Percentiles rank a stretch among this genome's conserved stretches.
phyloP scores from a whole-genome alignment of 2,888 invertebrate genomes.

The Athetis lepigone region DNA sequence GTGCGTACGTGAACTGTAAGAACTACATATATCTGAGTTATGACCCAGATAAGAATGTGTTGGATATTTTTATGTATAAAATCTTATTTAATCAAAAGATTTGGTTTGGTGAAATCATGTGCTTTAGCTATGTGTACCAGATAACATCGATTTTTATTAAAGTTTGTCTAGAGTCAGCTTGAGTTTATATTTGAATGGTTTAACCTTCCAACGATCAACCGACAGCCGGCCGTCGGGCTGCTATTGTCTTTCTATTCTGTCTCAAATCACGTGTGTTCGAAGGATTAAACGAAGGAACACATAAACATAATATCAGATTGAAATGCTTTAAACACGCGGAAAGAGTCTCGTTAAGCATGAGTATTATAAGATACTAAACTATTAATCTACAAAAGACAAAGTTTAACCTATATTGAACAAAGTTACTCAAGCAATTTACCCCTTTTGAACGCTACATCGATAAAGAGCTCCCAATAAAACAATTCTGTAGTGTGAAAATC shows the following conservation, averaged over 20 bases:
- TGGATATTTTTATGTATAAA: conserved; percentile 4
- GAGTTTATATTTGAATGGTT: conserved; percentile 19
- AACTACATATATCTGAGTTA: conserved; percentile 14
- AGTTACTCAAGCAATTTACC: conserved; percentile 38
- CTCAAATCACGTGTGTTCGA: too few species aligned
- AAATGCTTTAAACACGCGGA: too few species aligned
- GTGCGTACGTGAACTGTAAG: background rate
- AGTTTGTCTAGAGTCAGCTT: conserved; percentile 10
- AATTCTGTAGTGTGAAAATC: conserved; percentile 56
- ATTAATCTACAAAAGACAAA: conserved; percentile 19
- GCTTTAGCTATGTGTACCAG: too few species aligned
- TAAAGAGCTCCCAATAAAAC: conserved; percentile 55
- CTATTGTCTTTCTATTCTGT: too few species aligned
- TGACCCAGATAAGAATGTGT: background rate
- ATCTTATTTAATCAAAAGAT: background rate
- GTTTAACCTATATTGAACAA: conserved; percentile 20
- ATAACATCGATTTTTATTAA: conserved; percentile 5
- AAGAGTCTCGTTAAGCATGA: background rate
- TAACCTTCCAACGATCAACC: too few species aligned
- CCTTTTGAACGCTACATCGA: conserved; percentile 43
- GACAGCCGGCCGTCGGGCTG: too few species aligned
- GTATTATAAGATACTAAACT: conserved; percentile 3
- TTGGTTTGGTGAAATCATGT: background rate
- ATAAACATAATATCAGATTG: too few species aligned
- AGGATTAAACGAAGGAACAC: too few species aligned